Conservation (phyloP, 53 echinoderm and acorn worm genomes). For the Arbacia lixula region DNA sequence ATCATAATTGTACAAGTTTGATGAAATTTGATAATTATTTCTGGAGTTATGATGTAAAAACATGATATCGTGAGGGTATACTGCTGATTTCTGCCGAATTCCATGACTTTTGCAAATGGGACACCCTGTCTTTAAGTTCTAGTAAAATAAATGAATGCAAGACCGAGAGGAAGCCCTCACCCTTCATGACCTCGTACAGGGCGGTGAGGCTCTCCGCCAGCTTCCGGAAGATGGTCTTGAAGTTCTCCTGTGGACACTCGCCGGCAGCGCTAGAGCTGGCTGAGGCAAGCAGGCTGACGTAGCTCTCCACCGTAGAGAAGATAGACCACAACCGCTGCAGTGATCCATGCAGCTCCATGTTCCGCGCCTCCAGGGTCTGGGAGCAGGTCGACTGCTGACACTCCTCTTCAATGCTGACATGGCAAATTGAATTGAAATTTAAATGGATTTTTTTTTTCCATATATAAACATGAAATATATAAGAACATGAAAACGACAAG, state of each 20-base stretch:
- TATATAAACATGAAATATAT: too few relatives aligned
- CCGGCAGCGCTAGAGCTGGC: conserved; percentile 86
- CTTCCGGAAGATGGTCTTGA: conserved; percentile 85
- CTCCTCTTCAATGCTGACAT: conserved; percentile 92
- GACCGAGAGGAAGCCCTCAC: too few relatives aligned
- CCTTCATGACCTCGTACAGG: conserved; percentile 83
- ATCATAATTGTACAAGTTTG: too few relatives aligned
- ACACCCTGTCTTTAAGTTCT: too few relatives aligned
- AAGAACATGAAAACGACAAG: too few relatives aligned
- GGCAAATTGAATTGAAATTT: background rate
- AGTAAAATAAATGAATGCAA: too few relatives aligned
- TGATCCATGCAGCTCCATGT: conserved; percentile 96
- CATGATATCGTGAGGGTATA: too few relatives aligned
- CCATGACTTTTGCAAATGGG: too few relatives aligned
- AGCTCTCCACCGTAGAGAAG: conserved; percentile 85
- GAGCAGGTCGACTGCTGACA: conserved; percentile 93
- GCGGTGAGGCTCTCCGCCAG: conserved; percentile 73
- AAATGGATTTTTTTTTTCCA: background rate
- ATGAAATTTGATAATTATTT: too few relatives aligned
- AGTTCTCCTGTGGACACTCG: conserved; percentile 83
- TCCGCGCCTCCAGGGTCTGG: conserved; percentile 88
- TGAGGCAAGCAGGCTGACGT: conserved; percentile 81
- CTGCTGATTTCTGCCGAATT: too few relatives aligned
- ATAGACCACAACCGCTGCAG: conserved; percentile 83
- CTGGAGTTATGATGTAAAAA: too few relatives aligned